These are phyloP conservation scores for Ceratina calcarata DNA, from an alignment of 1,140 invertebrate species.

Conservation along the genomic window DNA sequence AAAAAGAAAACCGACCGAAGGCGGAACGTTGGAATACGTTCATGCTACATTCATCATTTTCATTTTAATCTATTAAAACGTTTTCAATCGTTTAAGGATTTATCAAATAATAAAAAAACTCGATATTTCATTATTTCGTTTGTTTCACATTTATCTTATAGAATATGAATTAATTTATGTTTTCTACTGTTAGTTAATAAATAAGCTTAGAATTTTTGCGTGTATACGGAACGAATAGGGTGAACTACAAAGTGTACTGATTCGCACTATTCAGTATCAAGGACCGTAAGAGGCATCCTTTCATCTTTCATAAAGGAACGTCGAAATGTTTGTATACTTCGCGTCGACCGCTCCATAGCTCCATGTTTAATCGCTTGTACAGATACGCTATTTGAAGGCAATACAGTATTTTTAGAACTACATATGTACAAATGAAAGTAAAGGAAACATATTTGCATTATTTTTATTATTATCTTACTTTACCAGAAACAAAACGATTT, in stretches of 20 bases:
- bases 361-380: constrained; percentile 65
- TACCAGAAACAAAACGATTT: no score
- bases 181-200: background rate
- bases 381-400: constrained; percentile 55
- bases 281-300: constrained; percentile 63
- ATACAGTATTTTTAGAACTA: constrained; percentile 25
- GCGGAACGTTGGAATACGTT: constrained; percentile 35
- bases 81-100: constrained; percentile 45
- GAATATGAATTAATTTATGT: background rate
- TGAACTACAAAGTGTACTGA: constrained; percentile 16
- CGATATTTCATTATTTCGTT: background rate
- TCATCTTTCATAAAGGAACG: constrained; percentile 66
- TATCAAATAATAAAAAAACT: background rate
- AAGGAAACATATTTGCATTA: no score
- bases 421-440: background rate
- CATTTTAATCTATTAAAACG: constrained; percentile 60
- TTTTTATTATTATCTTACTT: no score
- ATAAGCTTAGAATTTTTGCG: background rate
- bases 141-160: background rate
- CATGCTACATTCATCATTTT: constrained; percentile 22
- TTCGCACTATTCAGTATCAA: constrained; percentile 62
- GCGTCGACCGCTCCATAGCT: constrained; percentile 39
- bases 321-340: constrained; percentile 68
- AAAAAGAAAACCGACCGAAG: constrained; percentile 47
- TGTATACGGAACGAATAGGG: background rate